Conservation (phyloP, 2,797 vertebrate species). For the Heteromormyrus szaboi region DNA sequence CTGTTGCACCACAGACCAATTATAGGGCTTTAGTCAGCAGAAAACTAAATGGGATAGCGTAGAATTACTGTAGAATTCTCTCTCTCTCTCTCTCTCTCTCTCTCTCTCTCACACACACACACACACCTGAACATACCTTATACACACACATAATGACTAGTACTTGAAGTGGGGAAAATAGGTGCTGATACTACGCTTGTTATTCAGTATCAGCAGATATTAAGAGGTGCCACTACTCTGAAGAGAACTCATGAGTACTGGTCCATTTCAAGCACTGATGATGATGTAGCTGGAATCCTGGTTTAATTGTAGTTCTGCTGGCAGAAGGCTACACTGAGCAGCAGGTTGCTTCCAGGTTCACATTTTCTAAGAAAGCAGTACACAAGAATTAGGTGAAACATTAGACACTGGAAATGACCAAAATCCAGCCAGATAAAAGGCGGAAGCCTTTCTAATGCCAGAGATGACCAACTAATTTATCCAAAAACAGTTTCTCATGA, state of each 20-base stretch:
- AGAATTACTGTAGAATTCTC: background rate
- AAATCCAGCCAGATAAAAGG: no score
- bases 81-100: background rate
- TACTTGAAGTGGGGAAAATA: background rate
- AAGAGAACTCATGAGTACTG: background rate
- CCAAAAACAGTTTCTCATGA: no score
- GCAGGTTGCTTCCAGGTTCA: no score
- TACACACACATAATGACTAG: no score
- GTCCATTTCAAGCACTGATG: background rate
- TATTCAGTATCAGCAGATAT: background rate
- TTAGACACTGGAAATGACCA: no score
- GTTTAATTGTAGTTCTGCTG: no score
- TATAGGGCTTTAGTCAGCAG: background rate
- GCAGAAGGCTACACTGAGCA: no score
- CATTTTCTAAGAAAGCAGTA: no score
- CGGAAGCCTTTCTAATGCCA: no score
- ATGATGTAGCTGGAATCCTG: background rate
- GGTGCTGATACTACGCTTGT: background rate
- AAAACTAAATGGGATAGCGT: background rate
- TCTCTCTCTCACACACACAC: background rate
- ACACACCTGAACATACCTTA: background rate
- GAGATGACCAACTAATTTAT: no score
- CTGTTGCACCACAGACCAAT: background rate
- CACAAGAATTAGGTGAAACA: no score
- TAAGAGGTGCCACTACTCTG: background rate